Conservation (phyloP, 2,113 vertebrate species). For the Shinisaurus crocodilurus region DNA sequence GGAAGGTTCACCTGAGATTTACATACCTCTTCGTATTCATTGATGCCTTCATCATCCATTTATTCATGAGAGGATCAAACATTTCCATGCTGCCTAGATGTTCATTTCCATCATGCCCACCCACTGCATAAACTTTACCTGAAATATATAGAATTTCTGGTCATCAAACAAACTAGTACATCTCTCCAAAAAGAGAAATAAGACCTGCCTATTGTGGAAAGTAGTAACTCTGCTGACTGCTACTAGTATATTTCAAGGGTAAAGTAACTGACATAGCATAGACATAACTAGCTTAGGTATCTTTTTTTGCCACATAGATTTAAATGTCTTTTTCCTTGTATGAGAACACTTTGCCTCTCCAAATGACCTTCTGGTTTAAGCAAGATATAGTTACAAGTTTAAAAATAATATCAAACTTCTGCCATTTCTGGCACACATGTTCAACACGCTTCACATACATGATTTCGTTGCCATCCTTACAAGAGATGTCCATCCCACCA, state of each 20-base stretch:
- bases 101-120: constrained; percentile 96
- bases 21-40: constrained; percentile 97
- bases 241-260: background rate
- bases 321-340: background rate
- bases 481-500: background rate
- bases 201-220: background rate
- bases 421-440: background rate
- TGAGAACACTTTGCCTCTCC: background rate
- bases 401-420: background rate
- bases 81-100: constrained; percentile 97
- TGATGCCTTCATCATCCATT: constrained; percentile 99
- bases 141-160: constrained; percentile 38
- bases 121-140: constrained; percentile 98
- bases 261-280: background rate
- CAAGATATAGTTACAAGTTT: background rate
- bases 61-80: constrained; percentile 95
- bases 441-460: background rate
- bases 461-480: background rate
- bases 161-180: background rate
- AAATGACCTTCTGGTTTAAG: background rate
- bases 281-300: background rate
- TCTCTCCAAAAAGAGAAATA: background rate
- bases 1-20: fast-evolving
- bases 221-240: background rate
- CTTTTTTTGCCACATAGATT: background rate